Percentiles rank a stretch among this genome's conserved stretches.
Evolutionary conservation across 2,797 vertebrate genomes (phyloP).

Genomic region (Ptychadena robeensis): DNA sequence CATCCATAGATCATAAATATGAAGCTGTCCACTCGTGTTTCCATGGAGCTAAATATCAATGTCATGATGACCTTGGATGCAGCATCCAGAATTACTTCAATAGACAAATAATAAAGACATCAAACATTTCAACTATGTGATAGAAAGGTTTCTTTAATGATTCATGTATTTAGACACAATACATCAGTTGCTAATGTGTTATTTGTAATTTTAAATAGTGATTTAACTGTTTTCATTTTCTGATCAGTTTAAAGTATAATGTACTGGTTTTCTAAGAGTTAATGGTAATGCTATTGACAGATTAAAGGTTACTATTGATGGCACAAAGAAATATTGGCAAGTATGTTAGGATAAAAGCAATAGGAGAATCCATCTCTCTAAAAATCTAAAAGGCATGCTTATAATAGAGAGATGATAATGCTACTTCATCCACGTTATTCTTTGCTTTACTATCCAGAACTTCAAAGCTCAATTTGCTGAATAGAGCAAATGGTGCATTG

Average conservation of each 20-base stretch:
- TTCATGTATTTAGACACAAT: conserved; percentile 3
- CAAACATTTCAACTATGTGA: not conserved
- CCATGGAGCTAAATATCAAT: conserved; percentile 35
- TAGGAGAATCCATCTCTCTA: too few species aligned
- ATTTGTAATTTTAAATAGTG: not conserved
- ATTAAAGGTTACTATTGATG: too few species aligned
- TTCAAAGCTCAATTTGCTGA: too few species aligned
- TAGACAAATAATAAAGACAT: conserved; percentile 15
- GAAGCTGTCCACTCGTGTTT: conserved; percentile 13
- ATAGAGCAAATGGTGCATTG: too few species aligned
- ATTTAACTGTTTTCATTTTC: not conserved
- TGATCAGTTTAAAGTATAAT: not conserved
- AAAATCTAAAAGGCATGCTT: too few species aligned
- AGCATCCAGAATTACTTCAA: conserved; percentile 1
- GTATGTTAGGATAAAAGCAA: too few species aligned
- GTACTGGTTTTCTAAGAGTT: not conserved
- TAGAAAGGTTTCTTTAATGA: not conserved
- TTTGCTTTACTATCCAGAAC: too few species aligned
- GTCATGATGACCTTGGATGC: conserved; percentile 28
- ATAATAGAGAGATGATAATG: too few species aligned
- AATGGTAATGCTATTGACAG: too few species aligned
- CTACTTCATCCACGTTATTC: too few species aligned
- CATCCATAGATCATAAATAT: conserved; percentile 36
- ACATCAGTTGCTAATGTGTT: not conserved
- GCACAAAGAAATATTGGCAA: too few species aligned